Evolutionary conservation across 2,113 vertebrate genomes (phyloP).

Genomic region (Orycteropus afer): DNA sequence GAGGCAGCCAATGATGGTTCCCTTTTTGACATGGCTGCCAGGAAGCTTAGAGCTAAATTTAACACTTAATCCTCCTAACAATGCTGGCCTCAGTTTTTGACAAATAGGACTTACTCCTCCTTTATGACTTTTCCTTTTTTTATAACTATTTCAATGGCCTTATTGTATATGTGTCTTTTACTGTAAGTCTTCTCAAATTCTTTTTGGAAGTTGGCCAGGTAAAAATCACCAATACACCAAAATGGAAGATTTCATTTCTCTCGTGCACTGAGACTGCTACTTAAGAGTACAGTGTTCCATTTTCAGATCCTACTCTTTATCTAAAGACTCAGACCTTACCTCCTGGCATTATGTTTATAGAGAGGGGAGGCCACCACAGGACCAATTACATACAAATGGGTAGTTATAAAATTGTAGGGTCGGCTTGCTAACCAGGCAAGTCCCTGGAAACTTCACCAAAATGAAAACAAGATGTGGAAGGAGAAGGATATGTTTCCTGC

Average conservation of each 20-base stretch:
- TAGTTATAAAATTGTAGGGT: slow-evolving; percentile 80
- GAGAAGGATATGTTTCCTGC: slow-evolving; percentile 42
- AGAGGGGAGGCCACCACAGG: slow-evolving; percentile 25
- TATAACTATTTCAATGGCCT: slow-evolving; percentile 54
- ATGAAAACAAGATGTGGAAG: slow-evolving; percentile 81
- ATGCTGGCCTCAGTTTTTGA: slow-evolving; percentile 15
- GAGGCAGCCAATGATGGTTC: background rate
- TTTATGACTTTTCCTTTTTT: slow-evolving; percentile 44
- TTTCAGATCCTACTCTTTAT: slow-evolving; percentile 34
- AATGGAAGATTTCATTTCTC: slow-evolving; percentile 59
- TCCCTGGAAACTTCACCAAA: slow-evolving; percentile 72
- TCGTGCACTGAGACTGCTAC: background rate
- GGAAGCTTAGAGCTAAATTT: slow-evolving; percentile 59
- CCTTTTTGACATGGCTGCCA: slow-evolving; percentile 52
- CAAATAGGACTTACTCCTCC: slow-evolving; percentile 24
- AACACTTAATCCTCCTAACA: slow-evolving; percentile 47
- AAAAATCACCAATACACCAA: slow-evolving; percentile 59
- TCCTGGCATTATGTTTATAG: slow-evolving; percentile 4
- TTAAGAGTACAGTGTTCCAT: background rate
- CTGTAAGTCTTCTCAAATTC: slow-evolving; percentile 51
- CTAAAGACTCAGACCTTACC: slow-evolving; percentile 26
- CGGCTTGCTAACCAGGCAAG: slow-evolving; percentile 73
- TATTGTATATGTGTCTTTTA: slow-evolving; percentile 58
- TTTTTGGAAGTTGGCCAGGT: slow-evolving; percentile 66
- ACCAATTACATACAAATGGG: slow-evolving; percentile 67